phyloP scores from a whole-genome alignment of 2,113 vertebrate genomes.

The Siphamia tubifer region DNA sequence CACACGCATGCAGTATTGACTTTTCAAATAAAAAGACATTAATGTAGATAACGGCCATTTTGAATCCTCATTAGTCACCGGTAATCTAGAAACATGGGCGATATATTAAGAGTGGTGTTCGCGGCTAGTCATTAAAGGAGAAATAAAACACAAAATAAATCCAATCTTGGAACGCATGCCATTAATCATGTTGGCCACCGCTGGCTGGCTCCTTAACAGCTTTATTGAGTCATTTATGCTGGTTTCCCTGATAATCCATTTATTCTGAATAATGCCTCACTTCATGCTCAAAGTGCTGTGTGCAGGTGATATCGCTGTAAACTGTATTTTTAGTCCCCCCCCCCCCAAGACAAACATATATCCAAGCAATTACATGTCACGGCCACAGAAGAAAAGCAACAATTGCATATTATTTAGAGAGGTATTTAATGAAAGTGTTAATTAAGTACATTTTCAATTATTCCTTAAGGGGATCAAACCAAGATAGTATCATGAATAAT shows the following conservation, averaged over 20 bases:
- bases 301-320: conserved; percentile 58
- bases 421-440: conserved; percentile 54
- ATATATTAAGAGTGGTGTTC: conserved; percentile 73
- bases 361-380: conserved; percentile 35
- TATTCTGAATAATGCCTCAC: conserved; percentile 72
- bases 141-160: conserved; percentile 80
- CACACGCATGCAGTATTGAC: conserved; percentile 64
- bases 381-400: conserved; percentile 42
- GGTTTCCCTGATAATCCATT: conserved; percentile 74
- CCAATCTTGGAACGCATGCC: conserved; percentile 64
- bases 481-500: conserved; percentile 44
- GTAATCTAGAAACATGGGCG: conserved; percentile 73
- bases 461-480: conserved; percentile 37
- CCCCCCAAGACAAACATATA: conserved; percentile 35
- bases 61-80: conserved; percentile 78
- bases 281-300: conserved; percentile 66
- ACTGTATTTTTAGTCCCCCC: conserved; percentile 3
- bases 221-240: conserved; percentile 77
- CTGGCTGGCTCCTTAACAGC: conserved; percentile 74
- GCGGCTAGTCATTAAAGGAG: conserved; percentile 73
- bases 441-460: conserved; percentile 61
- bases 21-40: conserved; percentile 78
- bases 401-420: conserved; percentile 37
- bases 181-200: conserved; percentile 74
- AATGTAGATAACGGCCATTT: conserved; percentile 78